A percentile compares a stretch with the other conserved stretches of the same genome.
phyloP scores from a whole-genome alignment of 2,797 vertebrate species.

The Taenioides sp. region DNA sequence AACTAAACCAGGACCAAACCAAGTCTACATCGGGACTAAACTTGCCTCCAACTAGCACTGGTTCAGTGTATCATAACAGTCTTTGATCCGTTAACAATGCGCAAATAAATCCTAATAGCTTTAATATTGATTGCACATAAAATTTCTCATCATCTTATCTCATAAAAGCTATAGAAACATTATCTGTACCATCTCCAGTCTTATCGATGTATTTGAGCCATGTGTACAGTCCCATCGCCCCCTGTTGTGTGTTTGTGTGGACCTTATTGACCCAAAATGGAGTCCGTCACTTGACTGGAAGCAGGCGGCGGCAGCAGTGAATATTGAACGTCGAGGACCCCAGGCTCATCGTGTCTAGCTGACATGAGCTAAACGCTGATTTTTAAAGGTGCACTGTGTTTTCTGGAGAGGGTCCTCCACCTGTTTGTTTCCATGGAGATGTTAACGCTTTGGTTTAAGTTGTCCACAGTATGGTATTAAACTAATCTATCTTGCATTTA shows the following conservation, averaged over 20 bases:
- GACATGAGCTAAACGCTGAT: conserved; percentile 56
- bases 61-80: not conserved
- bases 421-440: too few species aligned
- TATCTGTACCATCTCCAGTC: not conserved
- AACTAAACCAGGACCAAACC: too few species aligned
- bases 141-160: not conserved
- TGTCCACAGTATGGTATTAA: too few species aligned
- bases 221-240: not conserved
- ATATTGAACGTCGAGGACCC: conserved; percentile 52
- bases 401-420: too few species aligned
- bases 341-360: conserved; percentile 60
- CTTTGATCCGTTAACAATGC: not conserved
- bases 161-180: not conserved
- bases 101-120: not conserved
- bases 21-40: not conserved
- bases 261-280: conserved; percentile 45
- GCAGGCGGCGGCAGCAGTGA: conserved; percentile 22
- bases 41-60: not conserved
- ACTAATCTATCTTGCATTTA: too few species aligned
- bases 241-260: conserved; percentile 21
- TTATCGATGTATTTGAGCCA: not conserved
- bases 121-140: conserved; percentile 1
- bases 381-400: conserved; percentile 7
- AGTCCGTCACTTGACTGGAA: conserved; percentile 34
- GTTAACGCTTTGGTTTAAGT: too few species aligned